Evolutionary conservation across 30 jellyfish, hydroid and myxozoan genomes (phyloP), one percentile per base, ranked within the genome.

Genomic region (Pseudorhiza aurosa): DNA sequence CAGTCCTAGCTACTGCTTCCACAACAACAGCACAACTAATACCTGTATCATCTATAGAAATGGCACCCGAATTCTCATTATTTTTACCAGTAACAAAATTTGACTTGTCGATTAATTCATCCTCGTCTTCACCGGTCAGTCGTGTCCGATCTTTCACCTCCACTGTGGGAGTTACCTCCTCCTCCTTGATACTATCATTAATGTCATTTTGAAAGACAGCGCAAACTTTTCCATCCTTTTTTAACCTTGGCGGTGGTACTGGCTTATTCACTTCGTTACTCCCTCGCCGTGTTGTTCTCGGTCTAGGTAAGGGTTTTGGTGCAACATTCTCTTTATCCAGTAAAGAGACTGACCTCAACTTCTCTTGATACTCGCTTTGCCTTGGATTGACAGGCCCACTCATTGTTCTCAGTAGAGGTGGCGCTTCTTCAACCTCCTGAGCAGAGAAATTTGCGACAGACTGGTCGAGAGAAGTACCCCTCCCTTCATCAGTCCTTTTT

Each of bases 301-400:
- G 89, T 50, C 50, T 77, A 12, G 89, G 89, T 32, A 62, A 14
- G 46, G 89, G 89, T 26, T 50, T 77, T 77, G 89, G 82, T 7
- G 74, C 64, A 27, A 25, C 65, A 14, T 59, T 68, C n/a, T 59
- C 89, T 22, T 77, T 68, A 8, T 62, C 77, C 26, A 14, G 65
- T 35, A 77, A 22, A 5, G 89, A 77, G 2, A 33, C 50, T 28
- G 89, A 59, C 15, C 87, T 53, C 44, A 19, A 43, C 68, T 77
- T 77, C 28, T 77, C 89, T 0, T 24, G 27, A 0, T 22, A 11
- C 10, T 64, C 62, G 5, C 24, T 31, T 17, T 4, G 51, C 19
- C 9, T 22, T 27, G 65, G 26, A 18, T 42, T 25, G 40, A 65
- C 64, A 15, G 89, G 89, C 14, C 81, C 89, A 62, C 82, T 77